phyloP scores from a whole-genome alignment of 2,888 invertebrate species.

The Bimastos eiseni region DNA sequence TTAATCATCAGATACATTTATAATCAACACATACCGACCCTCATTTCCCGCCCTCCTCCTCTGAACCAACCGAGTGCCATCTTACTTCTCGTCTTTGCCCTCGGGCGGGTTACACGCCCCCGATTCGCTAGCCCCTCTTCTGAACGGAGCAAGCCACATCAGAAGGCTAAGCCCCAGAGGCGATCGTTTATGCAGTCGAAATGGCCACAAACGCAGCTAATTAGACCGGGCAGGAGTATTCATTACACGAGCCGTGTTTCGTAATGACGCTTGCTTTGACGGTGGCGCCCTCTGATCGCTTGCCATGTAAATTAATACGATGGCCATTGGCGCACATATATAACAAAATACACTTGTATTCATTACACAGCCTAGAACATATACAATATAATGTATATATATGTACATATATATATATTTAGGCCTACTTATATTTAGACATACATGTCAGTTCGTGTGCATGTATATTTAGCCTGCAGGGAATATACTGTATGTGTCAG shows the following conservation, averaged over 20 bases:
- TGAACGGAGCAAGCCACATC: background rate
- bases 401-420: too few relatives aligned
- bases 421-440: too few relatives aligned
- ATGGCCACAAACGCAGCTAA: background rate
- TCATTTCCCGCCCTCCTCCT: background rate
- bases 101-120: background rate
- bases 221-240: background rate
- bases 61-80: background rate
- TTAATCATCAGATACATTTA: background rate
- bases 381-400: background rate
- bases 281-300: constrained; percentile 6
- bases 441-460: too few relatives aligned
- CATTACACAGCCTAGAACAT: background rate
- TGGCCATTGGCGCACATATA: background rate
- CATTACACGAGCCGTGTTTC: background rate
- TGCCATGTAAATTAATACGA: background rate
- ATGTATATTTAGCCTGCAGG: background rate
- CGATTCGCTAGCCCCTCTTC: background rate
- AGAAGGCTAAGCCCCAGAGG: background rate
- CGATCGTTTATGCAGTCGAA: constrained; percentile 3
- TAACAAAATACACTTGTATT: background rate
- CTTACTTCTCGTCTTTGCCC: background rate
- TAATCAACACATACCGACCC: background rate
- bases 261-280: background rate
- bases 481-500: background rate